phyloP scores from a whole-genome alignment of 2,888 invertebrate species.

The Tipula helvola region DNA sequence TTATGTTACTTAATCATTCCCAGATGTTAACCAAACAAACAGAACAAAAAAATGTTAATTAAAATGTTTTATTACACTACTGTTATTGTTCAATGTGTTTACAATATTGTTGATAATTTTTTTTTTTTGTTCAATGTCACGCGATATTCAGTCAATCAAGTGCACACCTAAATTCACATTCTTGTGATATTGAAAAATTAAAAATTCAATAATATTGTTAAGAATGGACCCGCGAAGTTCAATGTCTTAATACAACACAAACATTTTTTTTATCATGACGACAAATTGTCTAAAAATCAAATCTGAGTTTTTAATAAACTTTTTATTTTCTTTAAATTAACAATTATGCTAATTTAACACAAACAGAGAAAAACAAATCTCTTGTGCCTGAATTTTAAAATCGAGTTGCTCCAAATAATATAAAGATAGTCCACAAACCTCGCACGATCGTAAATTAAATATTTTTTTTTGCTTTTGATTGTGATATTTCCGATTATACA shows the following conservation, averaged over 20 bases:
- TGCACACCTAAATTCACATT: neutral
- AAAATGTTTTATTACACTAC: neutral
- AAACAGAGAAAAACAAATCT: neutral
- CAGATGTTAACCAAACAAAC: neutral
- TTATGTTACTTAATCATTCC: neutral
- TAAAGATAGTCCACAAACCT: neutral
- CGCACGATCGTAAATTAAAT: neutral
- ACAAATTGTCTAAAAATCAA: neutral
- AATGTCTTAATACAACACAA: neutral
- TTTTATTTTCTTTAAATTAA: neutral
- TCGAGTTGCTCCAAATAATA: neutral
- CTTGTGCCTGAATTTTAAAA: neutral
- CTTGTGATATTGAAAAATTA: neutral
- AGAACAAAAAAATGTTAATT: neutral
- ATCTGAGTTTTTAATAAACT: neutral
- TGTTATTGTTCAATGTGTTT: neutral
- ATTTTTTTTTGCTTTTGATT: neutral
- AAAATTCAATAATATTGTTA: neutral
- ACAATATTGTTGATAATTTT: neutral
- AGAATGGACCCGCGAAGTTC: neutral
- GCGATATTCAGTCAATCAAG: neutral
- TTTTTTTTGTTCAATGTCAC: neutral
- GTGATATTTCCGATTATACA: neutral
- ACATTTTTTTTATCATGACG: neutral
- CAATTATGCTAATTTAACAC: neutral